These are phyloP conservation scores for Conus canariensis DNA, from an alignment of 2,888 invertebrate genomes.

Conservation along the genomic window DNA sequence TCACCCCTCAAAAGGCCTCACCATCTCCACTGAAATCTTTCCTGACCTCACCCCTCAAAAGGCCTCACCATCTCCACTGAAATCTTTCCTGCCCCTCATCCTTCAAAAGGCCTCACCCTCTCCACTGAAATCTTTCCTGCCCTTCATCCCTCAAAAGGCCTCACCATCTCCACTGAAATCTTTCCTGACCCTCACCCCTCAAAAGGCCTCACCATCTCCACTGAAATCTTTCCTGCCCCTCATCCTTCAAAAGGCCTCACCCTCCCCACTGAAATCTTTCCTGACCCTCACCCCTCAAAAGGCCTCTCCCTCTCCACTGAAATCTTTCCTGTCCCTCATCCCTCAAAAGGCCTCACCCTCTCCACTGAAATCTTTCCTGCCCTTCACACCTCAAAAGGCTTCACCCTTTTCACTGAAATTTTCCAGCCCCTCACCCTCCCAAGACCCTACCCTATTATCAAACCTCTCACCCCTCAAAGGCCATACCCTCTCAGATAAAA, in stretches of 20 bases:
- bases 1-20: too few relatives aligned
- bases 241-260: neutral
- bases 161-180: neutral
- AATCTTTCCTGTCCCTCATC: neutral
- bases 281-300: neutral
- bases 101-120: neutral
- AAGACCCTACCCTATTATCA: too few relatives aligned
- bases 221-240: too few relatives aligned
- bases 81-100: neutral
- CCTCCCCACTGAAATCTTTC: neutral
- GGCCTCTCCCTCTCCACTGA: neutral
- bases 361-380: too few relatives aligned
- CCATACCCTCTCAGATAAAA: too few relatives aligned
- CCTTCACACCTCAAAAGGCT: too few relatives aligned
- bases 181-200: neutral
- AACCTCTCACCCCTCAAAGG: too few relatives aligned
- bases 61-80: neutral
- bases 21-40: too few relatives aligned
- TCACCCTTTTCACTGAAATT: too few relatives aligned
- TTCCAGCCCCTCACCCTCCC: too few relatives aligned
- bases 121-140: neutral
- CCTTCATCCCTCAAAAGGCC: neutral
- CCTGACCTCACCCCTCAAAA: neutral
- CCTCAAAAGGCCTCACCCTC: too few relatives aligned
- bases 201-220: too few relatives aligned